Base-by-base conservation (phyloP, 2,888 invertebrate genomes). In the Baccha elongata region DNA sequence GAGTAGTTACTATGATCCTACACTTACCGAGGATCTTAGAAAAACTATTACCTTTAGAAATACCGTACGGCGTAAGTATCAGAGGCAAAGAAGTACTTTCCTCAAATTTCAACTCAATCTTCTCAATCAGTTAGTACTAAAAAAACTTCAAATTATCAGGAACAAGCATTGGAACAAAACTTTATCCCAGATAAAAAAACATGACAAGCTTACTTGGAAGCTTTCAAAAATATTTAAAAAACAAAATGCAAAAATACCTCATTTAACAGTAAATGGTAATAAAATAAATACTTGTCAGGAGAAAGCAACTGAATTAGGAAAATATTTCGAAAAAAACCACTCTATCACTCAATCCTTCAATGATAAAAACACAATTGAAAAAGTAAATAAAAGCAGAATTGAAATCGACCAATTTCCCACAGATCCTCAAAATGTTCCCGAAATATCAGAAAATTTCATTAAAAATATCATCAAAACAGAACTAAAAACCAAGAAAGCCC, bases 301-400 rank as follows among this genome's bases (percentile, higher is more conserved):
- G 17, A 50, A 50, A 50, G 29, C 50, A 13, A 50, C 17, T 1
- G 50, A 50, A 29, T 15, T 50, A 50, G 50, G 50, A 29, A 50
- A 29, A 29, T 29, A 8, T 26, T 50, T 50, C 11, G 17, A 50
- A 29, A 50, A 11, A 10, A 50, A 29, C 29, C 26, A 26, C 29
- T 29, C 26, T 13, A 50, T 50, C 29, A 50, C 50, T 17, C 15
- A 29, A 17, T 50, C 46, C 46, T 21, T 46, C 6, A 46, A 46
- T 11, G 11, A 2, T 11, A 21, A 21, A 8, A 21, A 11, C 1
- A 29, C 50, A 10, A 17, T 29, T 10, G 50, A 15, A 29, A 17
- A 29, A 15, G 50, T 50, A 6, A 29, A 50, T 32, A 50, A 29
- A 29, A 46, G 46, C 15, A 46, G 8, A 8, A 44, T 8, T 48